A percentile compares a stretch with the other conserved stretches of the same genome.
phyloP scores from a whole-genome alignment of 1,140 invertebrate genomes.

The Vanessa tameamea region DNA sequence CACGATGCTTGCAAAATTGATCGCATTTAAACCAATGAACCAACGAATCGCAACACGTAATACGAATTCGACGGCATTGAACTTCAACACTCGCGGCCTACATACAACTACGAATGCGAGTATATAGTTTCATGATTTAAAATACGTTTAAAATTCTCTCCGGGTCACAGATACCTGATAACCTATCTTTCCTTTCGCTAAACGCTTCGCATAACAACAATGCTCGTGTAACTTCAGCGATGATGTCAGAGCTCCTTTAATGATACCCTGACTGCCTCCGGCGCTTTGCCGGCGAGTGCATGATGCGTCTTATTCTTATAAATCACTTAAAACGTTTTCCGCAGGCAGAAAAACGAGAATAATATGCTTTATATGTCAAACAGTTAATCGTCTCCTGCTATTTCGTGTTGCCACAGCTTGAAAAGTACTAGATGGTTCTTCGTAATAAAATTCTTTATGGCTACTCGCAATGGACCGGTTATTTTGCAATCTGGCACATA shows the following conservation, averaged over 20 bases:
- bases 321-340: slow-evolving; percentile 29
- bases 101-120: slow-evolving; percentile 27
- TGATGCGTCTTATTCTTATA: slow-evolving; percentile 44
- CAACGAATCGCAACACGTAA: slow-evolving; percentile 55
- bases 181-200: slow-evolving; percentile 64
- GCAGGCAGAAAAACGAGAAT: neutral
- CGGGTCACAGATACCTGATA: slow-evolving; percentile 64
- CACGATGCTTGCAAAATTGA: slow-evolving; percentile 50
- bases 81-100: slow-evolving; percentile 54
- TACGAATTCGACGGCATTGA: slow-evolving; percentile 62
- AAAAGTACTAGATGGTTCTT: slow-evolving; percentile 27
- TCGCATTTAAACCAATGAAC: slow-evolving; percentile 58
- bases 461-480: slow-evolving; percentile 49
- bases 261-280: slow-evolving; percentile 54
- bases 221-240: slow-evolving; percentile 63
- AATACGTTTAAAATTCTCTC: slow-evolving; percentile 62
- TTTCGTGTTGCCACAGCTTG: slow-evolving; percentile 15
- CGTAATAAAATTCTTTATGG: slow-evolving; percentile 53
- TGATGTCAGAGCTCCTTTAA: slow-evolving; percentile 76
- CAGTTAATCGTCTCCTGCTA: slow-evolving; percentile 23
- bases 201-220: slow-evolving; percentile 66
- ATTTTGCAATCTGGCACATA: slow-evolving; percentile 60
- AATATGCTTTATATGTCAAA: slow-evolving; percentile 30
- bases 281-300: slow-evolving; percentile 60
- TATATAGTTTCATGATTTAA: slow-evolving; percentile 40